Conservation (phyloP, 2,888 invertebrate species). For the Eutolmus rufibarbis region DNA sequence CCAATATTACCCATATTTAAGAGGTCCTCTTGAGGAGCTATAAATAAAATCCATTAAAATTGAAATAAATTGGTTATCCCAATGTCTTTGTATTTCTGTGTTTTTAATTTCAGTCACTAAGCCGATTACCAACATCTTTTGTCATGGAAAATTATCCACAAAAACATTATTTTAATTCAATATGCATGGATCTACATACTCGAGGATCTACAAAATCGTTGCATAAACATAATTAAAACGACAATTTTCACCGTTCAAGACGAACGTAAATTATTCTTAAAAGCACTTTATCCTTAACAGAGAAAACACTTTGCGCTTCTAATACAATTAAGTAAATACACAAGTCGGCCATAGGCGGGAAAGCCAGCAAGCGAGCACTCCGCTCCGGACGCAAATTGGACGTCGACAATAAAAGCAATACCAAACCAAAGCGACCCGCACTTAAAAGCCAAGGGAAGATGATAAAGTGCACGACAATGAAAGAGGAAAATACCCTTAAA, state of each 20-base stretch:
- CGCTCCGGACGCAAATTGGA: constrained; percentile 12
- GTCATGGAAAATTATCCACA: not conserved
- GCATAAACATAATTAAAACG: constrained; percentile 34
- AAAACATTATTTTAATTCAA: constrained; percentile 28
- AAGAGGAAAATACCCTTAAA: constrained; percentile 35
- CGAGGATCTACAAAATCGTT: constrained; percentile 15
- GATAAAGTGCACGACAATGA: constrained; percentile 36
- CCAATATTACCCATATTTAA: no score
- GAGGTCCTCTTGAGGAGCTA: no score
- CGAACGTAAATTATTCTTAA: constrained; percentile 39
- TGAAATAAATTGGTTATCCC: no score
- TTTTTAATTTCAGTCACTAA: not conserved
- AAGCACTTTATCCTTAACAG: constrained; percentile 39
- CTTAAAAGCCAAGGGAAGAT: constrained; percentile 16
- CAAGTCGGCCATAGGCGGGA: constrained; percentile 33
- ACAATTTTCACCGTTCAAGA: constrained; percentile 23
- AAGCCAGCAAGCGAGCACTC: constrained; percentile 5
- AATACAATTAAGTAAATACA: constrained; percentile 43
- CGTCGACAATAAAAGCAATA: constrained; percentile 34
- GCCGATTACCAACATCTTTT: not conserved
- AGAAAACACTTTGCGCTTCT: constrained; percentile 37
- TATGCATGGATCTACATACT: constrained; percentile 11
- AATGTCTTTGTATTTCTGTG: no score
- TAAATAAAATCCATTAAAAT: no score
- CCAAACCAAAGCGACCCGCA: constrained; percentile 26